phyloP scores from a whole-genome alignment of 2,888 invertebrate species.

The Hypomecis atomaria region DNA sequence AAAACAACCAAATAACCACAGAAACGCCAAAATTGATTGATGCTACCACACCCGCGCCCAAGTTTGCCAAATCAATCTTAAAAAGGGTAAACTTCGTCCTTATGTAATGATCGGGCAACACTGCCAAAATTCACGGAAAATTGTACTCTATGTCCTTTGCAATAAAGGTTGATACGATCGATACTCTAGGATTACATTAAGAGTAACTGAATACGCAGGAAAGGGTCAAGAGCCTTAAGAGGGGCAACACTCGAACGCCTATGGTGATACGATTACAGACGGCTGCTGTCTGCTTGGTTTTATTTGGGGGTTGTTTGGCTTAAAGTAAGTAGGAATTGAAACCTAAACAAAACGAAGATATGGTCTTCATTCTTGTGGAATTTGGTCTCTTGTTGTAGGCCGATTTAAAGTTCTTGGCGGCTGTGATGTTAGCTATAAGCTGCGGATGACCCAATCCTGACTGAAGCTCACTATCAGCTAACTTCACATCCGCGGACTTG shows the following conservation, averaged over 20 bases:
- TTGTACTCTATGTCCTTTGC: conserved; percentile 1
- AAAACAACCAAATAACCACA: conserved; percentile 27
- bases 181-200: conserved; percentile 12
- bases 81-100: conserved; percentile 29
- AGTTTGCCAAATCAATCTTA: conserved; percentile 33
- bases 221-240: conserved; percentile 21
- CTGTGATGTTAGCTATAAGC: too few relatives aligned
- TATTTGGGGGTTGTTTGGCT: too few relatives aligned
- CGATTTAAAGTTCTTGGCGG: too few relatives aligned
- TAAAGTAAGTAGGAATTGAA: too few relatives aligned
- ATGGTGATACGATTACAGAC: conserved; percentile 14
- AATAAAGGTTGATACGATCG: background rate
- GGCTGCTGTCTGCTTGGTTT: background rate
- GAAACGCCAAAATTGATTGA: conserved; percentile 29
- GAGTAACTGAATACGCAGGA: conserved; percentile 22
- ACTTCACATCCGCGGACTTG: too few relatives aligned
- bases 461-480: too few relatives aligned
- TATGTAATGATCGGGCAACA: conserved; percentile 21
- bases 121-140: conserved; percentile 8
- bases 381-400: too few relatives aligned
- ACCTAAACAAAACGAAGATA: too few relatives aligned
- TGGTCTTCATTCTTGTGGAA: too few relatives aligned
- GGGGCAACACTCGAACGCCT: conserved; percentile 7
- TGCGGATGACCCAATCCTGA: too few relatives aligned
- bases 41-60: conserved; percentile 25